Conservation (phyloP, 2,888 invertebrate genomes). For the Tubiluchus corallicola region DNA sequence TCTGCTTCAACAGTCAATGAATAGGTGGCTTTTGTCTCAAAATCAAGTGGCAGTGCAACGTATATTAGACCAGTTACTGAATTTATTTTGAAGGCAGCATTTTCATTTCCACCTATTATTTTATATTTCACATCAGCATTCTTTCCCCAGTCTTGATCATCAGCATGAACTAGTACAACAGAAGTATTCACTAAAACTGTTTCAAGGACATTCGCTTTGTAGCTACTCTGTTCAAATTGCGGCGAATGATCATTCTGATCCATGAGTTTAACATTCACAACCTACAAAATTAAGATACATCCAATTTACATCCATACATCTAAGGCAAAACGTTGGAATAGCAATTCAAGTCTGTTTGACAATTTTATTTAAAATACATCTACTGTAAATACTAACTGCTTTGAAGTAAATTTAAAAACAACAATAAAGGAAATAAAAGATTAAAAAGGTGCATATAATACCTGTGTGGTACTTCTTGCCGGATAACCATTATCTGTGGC, state of each 20-base stretch:
- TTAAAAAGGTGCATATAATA: too few species aligned
- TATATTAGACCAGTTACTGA: conserved; percentile 72
- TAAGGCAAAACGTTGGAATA: too few species aligned
- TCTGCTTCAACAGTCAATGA: conserved; percentile 18
- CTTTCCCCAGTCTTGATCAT: conserved; percentile 59
- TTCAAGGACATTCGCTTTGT: conserved; percentile 70
- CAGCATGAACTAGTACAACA: conserved; percentile 64
- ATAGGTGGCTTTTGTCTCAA: conserved; percentile 54
- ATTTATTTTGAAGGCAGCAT: conserved; percentile 67
- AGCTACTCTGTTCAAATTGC: conserved; percentile 51
- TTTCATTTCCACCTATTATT: conserved; percentile 52
- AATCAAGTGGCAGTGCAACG: conserved; percentile 59
- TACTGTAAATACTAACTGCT: too few species aligned
- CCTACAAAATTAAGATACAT: too few species aligned
- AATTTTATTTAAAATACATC: too few species aligned
- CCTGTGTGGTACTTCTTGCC: conserved; percentile 51
- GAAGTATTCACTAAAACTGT: conserved; percentile 73
- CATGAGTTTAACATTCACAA: conserved; percentile 55
- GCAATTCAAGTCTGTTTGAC: too few species aligned
- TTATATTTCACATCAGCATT: conserved; percentile 74
- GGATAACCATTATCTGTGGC: conserved; percentile 66
- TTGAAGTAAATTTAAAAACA: too few species aligned
- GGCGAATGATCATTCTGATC: conserved; percentile 71
- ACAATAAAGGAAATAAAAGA: too few species aligned
- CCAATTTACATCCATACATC: too few species aligned